Evolutionary conservation across 2,113 vertebrate genomes (phyloP).

Genomic region (Irena cyanogastra): DNA sequence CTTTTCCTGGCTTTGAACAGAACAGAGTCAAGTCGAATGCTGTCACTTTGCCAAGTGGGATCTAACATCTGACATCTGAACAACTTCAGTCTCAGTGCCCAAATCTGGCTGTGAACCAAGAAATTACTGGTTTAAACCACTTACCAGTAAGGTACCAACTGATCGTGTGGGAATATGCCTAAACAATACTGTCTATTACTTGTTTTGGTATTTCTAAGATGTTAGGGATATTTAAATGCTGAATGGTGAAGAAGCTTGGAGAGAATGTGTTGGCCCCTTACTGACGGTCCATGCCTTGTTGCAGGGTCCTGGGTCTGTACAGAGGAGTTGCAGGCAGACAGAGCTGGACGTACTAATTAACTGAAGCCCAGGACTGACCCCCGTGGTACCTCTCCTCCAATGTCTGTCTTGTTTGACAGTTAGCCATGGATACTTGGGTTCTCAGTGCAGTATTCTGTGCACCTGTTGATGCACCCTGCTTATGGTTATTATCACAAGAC

Average conservation of each 20-base stretch:
- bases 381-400: neutral
- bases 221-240: neutral
- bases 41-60: neutral
- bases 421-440: fast-evolving
- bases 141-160: neutral
- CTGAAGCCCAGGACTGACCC: neutral
- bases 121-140: neutral
- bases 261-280: neutral
- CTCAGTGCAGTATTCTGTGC: neutral
- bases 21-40: neutral
- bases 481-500: neutral
- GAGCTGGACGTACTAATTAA: neutral
- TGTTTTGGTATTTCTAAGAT: neutral
- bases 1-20: neutral
- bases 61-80: neutral
- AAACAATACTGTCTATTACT: neutral
- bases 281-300: neutral
- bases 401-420: neutral
- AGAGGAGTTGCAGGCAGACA: neutral
- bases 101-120: neutral
- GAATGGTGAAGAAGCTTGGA: neutral
- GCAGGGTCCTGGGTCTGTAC: neutral
- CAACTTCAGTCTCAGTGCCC: neutral
- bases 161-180: neutral
- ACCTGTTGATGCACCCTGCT: neutral